Evolutionary conservation across 2,113 vertebrate species (phyloP), one percentile per base, ranked within the genome.

Genomic region (Protomyctophum bolini): DNA sequence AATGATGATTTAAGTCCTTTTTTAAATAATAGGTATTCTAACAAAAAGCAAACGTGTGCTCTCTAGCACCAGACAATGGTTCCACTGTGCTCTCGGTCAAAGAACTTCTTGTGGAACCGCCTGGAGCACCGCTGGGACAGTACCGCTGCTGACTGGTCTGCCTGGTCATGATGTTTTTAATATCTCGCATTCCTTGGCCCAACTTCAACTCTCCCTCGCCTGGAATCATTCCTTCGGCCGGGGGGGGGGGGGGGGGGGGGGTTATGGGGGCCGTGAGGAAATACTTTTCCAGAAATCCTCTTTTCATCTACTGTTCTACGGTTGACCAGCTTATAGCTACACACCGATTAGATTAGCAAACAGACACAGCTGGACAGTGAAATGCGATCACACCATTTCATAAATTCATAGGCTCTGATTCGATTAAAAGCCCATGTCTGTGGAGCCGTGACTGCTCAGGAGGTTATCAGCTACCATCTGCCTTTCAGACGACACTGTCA

Each of bases 341-440:
- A 56, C 29, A 71, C 10, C 11, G 21, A 73, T 78, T 63, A 70
- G 67, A 8, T 57, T 21, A 45, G 72, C 68, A 62, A 58, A 72
- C 69, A 75, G 68, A 73, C 69, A 61, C 55, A 12, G 76, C 70
- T 47, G 80, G 66, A 60, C 59, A 10, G 65, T 15, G 73, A 63
- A 81, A 79, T 71, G 68, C 47, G 66, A 72, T 70, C 47, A 54
- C 70, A 75, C 14, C 70, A 67, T 79, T 78, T 49, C 58, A 70
- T 11, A 63, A 67, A 76, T 78, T 49, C 58, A 70, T 11, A 63
- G 29, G 48, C 70, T 55, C 28, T 21, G 68, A 72, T 21, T 64
- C 62, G 67, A 79, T 74, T 14, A 0, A 79, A 21, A 83, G 62
- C 41, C 72, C 57, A 72, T 76, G 58, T 12, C 41, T 52, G 8